Evolutionary conservation across 2,113 vertebrate species (phyloP).

Genomic region (Tetraodon nigroviridis): DNA sequence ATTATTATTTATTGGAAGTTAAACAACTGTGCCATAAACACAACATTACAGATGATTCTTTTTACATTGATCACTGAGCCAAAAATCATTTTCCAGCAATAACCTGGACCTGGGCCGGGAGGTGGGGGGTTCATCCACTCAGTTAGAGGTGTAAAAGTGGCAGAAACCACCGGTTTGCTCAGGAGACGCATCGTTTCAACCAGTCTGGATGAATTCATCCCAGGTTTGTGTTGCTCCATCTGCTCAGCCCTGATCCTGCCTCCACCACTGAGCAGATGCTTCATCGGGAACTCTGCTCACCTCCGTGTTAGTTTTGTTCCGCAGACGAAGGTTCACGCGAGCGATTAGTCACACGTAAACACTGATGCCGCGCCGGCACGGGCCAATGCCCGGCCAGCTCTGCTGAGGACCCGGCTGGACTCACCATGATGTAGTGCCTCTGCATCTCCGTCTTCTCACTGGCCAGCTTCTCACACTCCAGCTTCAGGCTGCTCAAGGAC

Average conservation of each 20-base stretch:
- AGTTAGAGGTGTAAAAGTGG: too few species aligned
- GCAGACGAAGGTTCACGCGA: constrained; percentile 68
- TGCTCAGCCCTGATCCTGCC: constrained; percentile 64
- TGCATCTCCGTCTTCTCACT: constrained; percentile 85
- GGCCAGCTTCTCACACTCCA: constrained; percentile 94
- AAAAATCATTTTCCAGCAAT: too few species aligned
- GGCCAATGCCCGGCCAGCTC: constrained; percentile 30
- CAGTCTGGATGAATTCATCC: too few species aligned
- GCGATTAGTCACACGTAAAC: constrained; percentile 62
- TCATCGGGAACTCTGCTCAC: constrained; percentile 68
- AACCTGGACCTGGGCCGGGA: too few species aligned
- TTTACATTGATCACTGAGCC: too few species aligned
- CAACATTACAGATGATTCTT: too few species aligned
- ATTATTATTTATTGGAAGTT: too few species aligned
- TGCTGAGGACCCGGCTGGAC: constrained; percentile 47
- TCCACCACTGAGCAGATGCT: constrained; percentile 72
- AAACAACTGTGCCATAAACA: too few species aligned
- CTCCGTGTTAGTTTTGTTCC: constrained; percentile 66
- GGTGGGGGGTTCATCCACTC: too few species aligned
- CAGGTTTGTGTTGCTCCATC: constrained; percentile 29
- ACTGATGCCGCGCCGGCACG: constrained; percentile 46
- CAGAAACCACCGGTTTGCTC: too few species aligned
- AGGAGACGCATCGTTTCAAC: too few species aligned
- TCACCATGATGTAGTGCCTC: constrained; percentile 96
- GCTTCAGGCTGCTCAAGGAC: constrained; percentile 84